phyloP scores from a whole-genome alignment of 2,797 vertebrate genomes.

The Orestias chungarensis region DNA sequence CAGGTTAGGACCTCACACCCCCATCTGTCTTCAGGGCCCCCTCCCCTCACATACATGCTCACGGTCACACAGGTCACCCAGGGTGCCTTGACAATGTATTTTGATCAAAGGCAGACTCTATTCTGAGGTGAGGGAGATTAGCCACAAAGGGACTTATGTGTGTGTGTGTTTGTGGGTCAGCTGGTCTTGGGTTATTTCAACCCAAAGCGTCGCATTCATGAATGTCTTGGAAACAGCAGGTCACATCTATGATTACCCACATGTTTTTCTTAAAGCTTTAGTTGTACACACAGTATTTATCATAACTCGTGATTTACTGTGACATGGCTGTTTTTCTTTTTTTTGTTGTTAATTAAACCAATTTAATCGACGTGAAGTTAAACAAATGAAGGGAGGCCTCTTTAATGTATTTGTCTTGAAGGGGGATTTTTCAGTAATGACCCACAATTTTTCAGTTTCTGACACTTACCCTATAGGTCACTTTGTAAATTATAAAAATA shows the following conservation, averaged over 20 bases:
- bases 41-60: constrained; percentile 22
- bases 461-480: not conserved
- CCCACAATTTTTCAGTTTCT: not conserved
- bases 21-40: constrained; percentile 35
- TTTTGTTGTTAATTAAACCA: not conserved
- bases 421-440: not conserved
- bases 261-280: not conserved
- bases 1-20: constrained; percentile 61
- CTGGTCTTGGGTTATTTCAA: constrained; percentile 45
- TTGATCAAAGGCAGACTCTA: constrained; percentile 74
- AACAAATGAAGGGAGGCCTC: not conserved
- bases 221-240: constrained; percentile 15
- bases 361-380: not conserved
- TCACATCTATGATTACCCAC: constrained; percentile 23
- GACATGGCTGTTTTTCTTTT: not conserved
- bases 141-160: constrained; percentile 38
- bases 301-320: not conserved
- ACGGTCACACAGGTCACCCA: constrained; percentile 62
- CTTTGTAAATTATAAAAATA: not conserved
- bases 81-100: constrained; percentile 72
- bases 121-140: constrained; percentile 57
- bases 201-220: constrained; percentile 42
- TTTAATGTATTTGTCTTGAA: not conserved
- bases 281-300: not conserved
- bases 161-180: constrained; percentile 49